Percentiles rank a stretch among this genome's conserved stretches.
phyloP scores from a whole-genome alignment of 1,140 invertebrate genomes.

The Brevipalpus yothersi region DNA sequence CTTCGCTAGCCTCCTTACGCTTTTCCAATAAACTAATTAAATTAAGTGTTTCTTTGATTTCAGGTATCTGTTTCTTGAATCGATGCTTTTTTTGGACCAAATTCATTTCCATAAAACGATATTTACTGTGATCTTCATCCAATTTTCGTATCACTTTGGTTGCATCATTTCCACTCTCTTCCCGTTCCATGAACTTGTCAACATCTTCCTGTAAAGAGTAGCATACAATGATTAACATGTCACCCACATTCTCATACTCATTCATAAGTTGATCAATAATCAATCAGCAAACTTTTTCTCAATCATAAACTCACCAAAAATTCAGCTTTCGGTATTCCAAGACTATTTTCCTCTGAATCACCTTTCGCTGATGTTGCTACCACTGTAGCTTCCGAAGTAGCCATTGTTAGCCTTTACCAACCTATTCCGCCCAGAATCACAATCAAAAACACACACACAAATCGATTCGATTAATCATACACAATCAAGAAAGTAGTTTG shows the following conservation, averaged over 20 bases:
- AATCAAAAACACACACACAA: no score
- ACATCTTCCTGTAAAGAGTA: conserved; percentile 59
- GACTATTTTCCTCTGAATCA: conserved; percentile 4
- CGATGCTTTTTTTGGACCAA: conserved; percentile 49
- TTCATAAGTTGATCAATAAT: no score
- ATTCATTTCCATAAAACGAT: conserved; percentile 89
- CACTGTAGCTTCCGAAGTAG: no score
- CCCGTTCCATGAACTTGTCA: conserved; percentile 59
- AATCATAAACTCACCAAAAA: conserved; percentile 12
- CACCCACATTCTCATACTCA: no score
- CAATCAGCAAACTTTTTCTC: conserved; percentile 17
- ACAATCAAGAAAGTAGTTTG: no score
- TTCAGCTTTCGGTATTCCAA: conserved; percentile 13
- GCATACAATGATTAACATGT: no score
- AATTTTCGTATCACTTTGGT: conserved; percentile 57
- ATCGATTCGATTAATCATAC: no score
- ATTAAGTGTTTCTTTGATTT: conserved; percentile 65
- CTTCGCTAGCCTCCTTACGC: conserved; percentile 32
- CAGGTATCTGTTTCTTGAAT: conserved; percentile 67
- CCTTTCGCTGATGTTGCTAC: neutral
- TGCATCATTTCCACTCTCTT: conserved; percentile 44
- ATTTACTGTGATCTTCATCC: conserved; percentile 79
- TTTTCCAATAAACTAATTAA: conserved; percentile 68
- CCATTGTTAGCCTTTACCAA: no score
- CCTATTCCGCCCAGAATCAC: no score